A percentile compares a stretch with the other conserved stretches of the same genome.
These are phyloP conservation scores for Diarsia dahlii DNA, from an alignment of 2,888 invertebrate species.

Conservation along the genomic window DNA sequence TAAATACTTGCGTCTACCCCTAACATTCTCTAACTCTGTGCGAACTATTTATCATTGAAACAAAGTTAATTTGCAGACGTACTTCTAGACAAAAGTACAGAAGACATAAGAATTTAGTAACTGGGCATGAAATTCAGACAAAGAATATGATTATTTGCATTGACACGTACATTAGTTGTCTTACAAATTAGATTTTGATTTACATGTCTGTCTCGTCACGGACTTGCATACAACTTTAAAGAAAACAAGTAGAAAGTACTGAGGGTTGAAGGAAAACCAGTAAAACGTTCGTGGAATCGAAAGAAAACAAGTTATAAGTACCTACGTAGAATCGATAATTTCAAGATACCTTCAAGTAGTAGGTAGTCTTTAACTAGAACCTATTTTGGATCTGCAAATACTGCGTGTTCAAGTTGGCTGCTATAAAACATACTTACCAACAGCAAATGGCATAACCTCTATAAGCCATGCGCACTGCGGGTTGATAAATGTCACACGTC, in stretches of 20 bases:
- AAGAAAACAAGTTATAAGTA: no score
- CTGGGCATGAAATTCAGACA: neutral
- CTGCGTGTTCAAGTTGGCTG: no score
- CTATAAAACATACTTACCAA: neutral
- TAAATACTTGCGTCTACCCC: neutral
- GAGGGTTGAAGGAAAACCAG: neutral
- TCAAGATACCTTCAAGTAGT: neutral
- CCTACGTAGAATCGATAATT: neutral
- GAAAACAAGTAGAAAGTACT: neutral
- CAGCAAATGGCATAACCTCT: neutral
- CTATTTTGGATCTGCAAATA: no score
- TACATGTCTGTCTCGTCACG: neutral
- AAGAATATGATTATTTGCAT: neutral
- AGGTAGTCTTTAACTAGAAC: neutral
- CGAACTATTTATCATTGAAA: slow-evolving; percentile 16
- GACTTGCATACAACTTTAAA: neutral
- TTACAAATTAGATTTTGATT: neutral
- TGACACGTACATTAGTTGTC: neutral
- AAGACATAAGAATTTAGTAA: neutral
- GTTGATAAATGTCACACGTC: no score
- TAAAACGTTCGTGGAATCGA: no score
- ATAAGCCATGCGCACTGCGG: no score
- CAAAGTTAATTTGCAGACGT: slow-evolving; percentile 5
- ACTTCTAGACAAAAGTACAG: neutral
- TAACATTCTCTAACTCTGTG: neutral